Conservation (phyloP, 2,113 vertebrate species). For the Crotalus helleri region DNA sequence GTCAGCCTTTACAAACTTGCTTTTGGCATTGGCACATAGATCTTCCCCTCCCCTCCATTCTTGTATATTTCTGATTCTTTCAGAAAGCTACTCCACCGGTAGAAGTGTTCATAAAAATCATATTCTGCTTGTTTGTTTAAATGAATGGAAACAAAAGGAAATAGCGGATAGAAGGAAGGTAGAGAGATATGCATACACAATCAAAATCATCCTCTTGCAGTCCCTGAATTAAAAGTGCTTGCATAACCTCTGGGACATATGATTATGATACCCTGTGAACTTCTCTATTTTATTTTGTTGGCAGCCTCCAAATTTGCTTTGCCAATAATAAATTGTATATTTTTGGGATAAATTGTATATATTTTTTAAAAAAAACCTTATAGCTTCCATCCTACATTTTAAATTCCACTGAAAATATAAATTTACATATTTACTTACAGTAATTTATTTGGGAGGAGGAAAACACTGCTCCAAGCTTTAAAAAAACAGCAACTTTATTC, state of each 20-base stretch:
- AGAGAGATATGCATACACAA: neutral
- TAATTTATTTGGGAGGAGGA: neutral
- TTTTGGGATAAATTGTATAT: no score
- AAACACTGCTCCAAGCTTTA: neutral
- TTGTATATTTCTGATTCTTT: neutral
- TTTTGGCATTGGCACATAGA: neutral
- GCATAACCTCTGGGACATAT: neutral
- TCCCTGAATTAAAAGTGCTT: neutral
- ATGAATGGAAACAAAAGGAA: neutral
- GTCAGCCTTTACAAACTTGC: neutral
- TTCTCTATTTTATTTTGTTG: neutral
- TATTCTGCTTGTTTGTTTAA: neutral
- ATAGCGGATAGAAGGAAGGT: no score
- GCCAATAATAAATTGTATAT: neutral
- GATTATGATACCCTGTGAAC: fast-evolving
- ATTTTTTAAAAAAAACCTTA: no score
- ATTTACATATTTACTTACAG: fast-evolving
- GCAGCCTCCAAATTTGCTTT: neutral
- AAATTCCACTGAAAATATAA: neutral
- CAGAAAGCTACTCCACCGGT: neutral
- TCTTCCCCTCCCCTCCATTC: neutral
- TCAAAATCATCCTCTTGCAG: neutral
- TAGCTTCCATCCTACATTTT: neutral
- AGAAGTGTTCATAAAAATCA: neutral
- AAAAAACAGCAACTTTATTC: neutral